A percentile compares a stretch with the other conserved stretches of the same genome.
These are phyloP conservation scores for Cactoblastis cactorum DNA, from an alignment of 2,888 invertebrate species.

Conservation along the genomic window DNA sequence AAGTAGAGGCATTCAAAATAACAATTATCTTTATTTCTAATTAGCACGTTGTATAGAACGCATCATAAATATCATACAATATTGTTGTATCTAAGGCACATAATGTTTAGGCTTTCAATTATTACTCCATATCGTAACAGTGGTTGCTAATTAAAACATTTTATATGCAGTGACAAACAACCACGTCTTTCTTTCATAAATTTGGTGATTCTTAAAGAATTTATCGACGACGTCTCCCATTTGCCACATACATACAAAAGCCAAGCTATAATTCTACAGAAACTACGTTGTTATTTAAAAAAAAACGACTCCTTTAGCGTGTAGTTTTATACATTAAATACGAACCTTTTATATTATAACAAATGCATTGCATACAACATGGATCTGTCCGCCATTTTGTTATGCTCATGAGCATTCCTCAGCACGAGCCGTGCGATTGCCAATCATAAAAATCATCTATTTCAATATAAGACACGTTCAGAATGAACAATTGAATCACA, in stretches of 20 bases:
- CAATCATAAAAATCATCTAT: slow-evolving; percentile 77
- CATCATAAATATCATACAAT: slow-evolving; percentile 79
- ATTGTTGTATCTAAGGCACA: slow-evolving; percentile 81
- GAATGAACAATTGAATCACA: slow-evolving; percentile 78
- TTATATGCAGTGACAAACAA: slow-evolving; percentile 46
- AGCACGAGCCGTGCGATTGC: slow-evolving; percentile 56
- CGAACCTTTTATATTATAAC: slow-evolving; percentile 48
- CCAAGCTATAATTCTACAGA: slow-evolving; percentile 67
- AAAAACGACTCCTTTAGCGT: slow-evolving; percentile 35
- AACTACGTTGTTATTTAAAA: slow-evolving; percentile 57
- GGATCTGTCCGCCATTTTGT: slow-evolving; percentile 37
- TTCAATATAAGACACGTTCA: slow-evolving; percentile 79
- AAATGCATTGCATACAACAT: slow-evolving; percentile 63
- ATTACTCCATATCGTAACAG: slow-evolving; percentile 75
- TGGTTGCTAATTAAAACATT: slow-evolving; percentile 63
- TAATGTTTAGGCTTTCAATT: slow-evolving; percentile 79
- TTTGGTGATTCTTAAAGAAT: not conserved
- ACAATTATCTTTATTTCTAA: slow-evolving; percentile 73
- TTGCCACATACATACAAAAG: slow-evolving; percentile 42
- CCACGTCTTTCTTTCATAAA: slow-evolving; percentile 27
- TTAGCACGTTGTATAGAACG: slow-evolving; percentile 80
- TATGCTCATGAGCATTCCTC: slow-evolving; percentile 39
- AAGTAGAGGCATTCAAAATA: slow-evolving; percentile 70
- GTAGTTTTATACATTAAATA: slow-evolving; percentile 25
- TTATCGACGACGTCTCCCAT: slow-evolving; percentile 31